Evolutionary conservation across 2,888 invertebrate genomes (phyloP), one percentile per base, ranked within the genome.

Genomic region (Acronicta leporina): DNA sequence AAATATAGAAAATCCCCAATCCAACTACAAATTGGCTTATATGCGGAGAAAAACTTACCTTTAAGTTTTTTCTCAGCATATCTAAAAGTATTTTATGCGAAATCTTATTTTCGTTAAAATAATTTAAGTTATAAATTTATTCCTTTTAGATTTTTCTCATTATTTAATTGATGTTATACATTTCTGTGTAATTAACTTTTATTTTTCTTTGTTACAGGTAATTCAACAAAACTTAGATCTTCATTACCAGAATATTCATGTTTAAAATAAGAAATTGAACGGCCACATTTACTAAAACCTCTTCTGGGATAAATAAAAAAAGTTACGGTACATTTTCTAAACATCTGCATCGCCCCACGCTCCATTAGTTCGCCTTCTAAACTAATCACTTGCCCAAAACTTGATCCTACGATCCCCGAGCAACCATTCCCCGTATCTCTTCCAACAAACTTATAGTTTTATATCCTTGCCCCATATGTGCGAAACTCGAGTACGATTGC

Each of bases 381-480:
- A 73, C 58, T 67, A 73, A 70, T 62, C 73, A 73, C 57, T 50
- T 15, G 40, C 25, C 27, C 30, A 20, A 49, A 49, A 56, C 56
- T 56, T 56, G 38, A 38, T 38, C 38, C n/a, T 48, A 27, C 52
- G 60, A 57, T 73, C 75, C 77, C 75, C 55, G 25, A 65, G 61
- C 67, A 64, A 56, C 74, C 33, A 63, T 76, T 69, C 44, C 20
- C 47, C 47, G 60, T 57, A 46, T 59, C 60, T 60, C 55, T 55
- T 62, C 46, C 38, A 40, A 43, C 49, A 46, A 75, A 66, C 54
- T 69, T 70, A 55, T 20, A 58, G 46, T 59, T 70, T 70, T 65
- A 62, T 69, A 40, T 33, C 54, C 47, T 9, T 35, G 65, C 48
- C 76, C 65, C 78, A 66, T 59, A 56, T 69, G 78, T 59, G 65